Evolutionary conservation across 2,888 invertebrate species (phyloP).

Genomic region (Pachymerium ferrugineum): DNA sequence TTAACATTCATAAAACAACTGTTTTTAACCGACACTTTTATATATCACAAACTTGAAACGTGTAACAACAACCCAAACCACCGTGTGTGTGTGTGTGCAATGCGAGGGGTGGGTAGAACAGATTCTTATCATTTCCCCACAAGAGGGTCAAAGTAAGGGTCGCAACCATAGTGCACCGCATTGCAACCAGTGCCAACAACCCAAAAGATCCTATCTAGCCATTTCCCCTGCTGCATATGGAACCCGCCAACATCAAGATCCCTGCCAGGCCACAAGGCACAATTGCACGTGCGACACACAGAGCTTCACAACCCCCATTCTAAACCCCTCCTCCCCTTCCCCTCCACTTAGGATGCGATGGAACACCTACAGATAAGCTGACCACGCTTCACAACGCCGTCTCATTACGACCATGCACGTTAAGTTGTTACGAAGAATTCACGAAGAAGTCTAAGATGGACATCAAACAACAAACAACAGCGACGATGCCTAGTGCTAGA

Average conservation of each 20-base stretch:
- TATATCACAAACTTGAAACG: too few relatives aligned
- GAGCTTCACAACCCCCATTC: too few relatives aligned
- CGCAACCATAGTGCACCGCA: background rate
- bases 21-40: too few relatives aligned
- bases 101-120: background rate
- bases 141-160: slow-evolving; percentile 15
- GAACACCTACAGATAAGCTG: background rate
- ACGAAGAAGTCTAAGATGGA: too few relatives aligned
- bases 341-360: slow-evolving; percentile 12
- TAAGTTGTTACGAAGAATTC: too few relatives aligned
- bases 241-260: slow-evolving; percentile 16
- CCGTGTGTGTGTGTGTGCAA: background rate
- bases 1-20: background rate
- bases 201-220: background rate
- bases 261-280: background rate
- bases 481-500: too few relatives aligned
- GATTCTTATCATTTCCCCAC: background rate
- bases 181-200: slow-evolving; percentile 1
- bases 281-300: background rate
- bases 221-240: slow-evolving; percentile 10
- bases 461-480: background rate
- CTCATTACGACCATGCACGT: background rate
- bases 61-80: too few relatives aligned
- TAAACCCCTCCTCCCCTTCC: background rate
- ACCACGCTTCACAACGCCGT: background rate